These are phyloP conservation scores for Melanotaenia nigrans DNA, from an alignment of 2,797 vertebrate genomes.

Conservation along the genomic window DNA sequence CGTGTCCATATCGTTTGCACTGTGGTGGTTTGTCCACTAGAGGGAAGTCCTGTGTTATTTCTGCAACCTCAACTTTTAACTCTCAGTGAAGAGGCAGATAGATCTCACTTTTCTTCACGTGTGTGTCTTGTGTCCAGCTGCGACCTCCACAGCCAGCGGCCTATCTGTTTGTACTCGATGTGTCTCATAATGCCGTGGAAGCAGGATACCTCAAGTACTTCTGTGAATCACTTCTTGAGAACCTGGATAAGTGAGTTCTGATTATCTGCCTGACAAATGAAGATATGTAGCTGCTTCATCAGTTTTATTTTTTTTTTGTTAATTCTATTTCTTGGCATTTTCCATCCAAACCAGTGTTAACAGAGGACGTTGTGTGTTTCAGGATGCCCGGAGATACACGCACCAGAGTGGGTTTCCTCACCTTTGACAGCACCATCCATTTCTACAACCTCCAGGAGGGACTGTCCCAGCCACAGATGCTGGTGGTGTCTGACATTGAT, in stretches of 20 bases:
- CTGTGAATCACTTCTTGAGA: constrained; percentile 92
- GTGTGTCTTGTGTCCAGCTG: constrained; percentile 76
- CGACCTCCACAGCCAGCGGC: constrained; percentile 96
- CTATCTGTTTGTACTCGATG: constrained; percentile 96
- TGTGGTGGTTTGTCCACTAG: constrained; percentile 38
- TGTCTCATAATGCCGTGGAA: constrained; percentile 96
- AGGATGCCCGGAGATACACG: constrained; percentile 95
- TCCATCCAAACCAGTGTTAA: not conserved
- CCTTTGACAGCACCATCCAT: constrained; percentile 96
- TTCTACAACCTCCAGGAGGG: constrained; percentile 98
- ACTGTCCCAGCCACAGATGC: constrained; percentile 96
- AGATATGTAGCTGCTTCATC: not conserved
- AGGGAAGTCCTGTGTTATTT: constrained; percentile 26
- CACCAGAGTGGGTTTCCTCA: constrained; percentile 94
- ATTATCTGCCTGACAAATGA: not conserved
- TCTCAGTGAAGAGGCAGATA: not conserved
- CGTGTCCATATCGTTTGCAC: not conserved
- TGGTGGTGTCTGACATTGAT: constrained; percentile 96
- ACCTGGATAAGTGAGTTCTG: constrained; percentile 91
- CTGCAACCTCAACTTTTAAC: not conserved
- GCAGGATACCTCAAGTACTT: constrained; percentile 93
- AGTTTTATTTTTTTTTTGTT: not conserved
- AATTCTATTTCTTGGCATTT: not conserved
- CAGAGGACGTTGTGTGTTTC: constrained; percentile 2
- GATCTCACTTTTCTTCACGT: not conserved